Evolutionary conservation across 2,113 vertebrate genomes (phyloP).

Genomic region (Amphiprion ocellaris): DNA sequence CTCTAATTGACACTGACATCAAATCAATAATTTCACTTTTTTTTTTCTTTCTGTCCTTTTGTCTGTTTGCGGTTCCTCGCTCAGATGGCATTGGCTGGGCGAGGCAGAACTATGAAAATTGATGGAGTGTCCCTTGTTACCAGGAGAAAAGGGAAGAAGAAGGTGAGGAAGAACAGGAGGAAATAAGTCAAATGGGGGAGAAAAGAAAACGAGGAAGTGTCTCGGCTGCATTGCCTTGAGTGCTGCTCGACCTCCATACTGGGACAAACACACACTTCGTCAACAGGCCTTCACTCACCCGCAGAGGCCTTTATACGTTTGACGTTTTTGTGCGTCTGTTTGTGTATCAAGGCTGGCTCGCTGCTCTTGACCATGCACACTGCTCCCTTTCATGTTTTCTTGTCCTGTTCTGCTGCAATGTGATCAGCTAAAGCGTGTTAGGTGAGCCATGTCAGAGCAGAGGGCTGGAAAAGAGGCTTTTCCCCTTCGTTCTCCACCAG

Average conservation of each 20-base stretch:
- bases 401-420: constrained; percentile 59
- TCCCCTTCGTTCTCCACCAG: neutral
- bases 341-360: constrained; percentile 35
- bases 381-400: constrained; percentile 40
- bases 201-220: neutral
- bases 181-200: constrained; percentile 17
- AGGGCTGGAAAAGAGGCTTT: constrained; percentile 52
- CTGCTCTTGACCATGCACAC: neutral
- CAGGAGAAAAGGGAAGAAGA: constrained; percentile 27
- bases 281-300: constrained; percentile 32
- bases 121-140: constrained; percentile 53
- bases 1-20: constrained; percentile 79
- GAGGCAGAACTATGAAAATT: constrained; percentile 52
- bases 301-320: constrained; percentile 5
- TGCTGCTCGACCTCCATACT: constrained; percentile 26
- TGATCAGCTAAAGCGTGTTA: constrained; percentile 64
- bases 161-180: constrained; percentile 6
- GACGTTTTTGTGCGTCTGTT: constrained; percentile 28
- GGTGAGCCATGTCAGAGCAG: constrained; percentile 49
- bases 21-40: constrained; percentile 81
- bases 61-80: constrained; percentile 65
- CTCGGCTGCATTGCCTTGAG: constrained; percentile 3
- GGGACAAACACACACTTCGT: constrained; percentile 19
- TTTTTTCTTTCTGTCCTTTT: constrained; percentile 64
- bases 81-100: constrained; percentile 48